These are phyloP conservation scores for Antechinus stuartii DNA, from an alignment of 2,113 vertebrate genomes.

Conservation along the genomic window DNA sequence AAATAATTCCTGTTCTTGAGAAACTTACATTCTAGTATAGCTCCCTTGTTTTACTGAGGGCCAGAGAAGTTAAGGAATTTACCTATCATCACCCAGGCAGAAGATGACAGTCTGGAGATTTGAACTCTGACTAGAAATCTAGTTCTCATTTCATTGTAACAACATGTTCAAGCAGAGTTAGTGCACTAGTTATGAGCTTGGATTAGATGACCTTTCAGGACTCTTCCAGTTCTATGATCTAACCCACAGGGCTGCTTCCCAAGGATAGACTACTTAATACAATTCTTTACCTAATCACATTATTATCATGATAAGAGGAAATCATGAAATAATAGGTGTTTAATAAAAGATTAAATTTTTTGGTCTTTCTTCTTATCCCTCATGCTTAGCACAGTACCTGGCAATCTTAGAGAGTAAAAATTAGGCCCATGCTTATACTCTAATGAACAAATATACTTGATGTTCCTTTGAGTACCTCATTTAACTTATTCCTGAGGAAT, in stretches of 20 bases:
- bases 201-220: background rate
- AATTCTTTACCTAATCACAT: background rate
- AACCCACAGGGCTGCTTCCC: conserved; percentile 23
- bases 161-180: background rate
- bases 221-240: background rate
- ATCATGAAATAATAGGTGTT: background rate
- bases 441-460: background rate
- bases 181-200: background rate
- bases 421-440: background rate
- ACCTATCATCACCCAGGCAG: background rate
- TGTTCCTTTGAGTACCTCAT: background rate
- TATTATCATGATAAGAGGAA: background rate
- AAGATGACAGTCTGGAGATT: background rate
- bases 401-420: background rate
- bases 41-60: background rate
- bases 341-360: background rate
- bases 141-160: background rate
- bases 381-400: background rate
- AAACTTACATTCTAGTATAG: background rate
- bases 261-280: background rate
- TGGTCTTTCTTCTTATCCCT: background rate
- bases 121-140: background rate
- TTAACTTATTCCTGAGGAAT: background rate
- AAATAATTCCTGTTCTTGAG: background rate
- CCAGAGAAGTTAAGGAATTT: background rate